phyloP scores from a whole-genome alignment of 2,797 vertebrate species.

The Margarornis squamiger region DNA sequence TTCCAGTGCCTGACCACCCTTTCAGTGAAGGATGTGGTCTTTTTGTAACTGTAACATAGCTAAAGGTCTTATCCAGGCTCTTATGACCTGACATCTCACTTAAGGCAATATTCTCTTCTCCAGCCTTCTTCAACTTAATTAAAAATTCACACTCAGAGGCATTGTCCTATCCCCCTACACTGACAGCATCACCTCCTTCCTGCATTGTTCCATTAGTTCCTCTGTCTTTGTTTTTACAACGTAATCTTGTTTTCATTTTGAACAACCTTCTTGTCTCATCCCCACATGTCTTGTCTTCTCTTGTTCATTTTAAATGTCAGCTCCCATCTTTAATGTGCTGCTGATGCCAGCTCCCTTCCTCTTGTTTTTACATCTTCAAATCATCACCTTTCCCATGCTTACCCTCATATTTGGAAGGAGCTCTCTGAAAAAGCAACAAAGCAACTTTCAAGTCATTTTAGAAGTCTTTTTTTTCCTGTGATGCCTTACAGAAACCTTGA shows the following conservation, averaged over 20 bases:
- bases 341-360: background rate
- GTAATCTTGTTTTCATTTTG: background rate
- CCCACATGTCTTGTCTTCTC: background rate
- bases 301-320: background rate
- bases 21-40: background rate
- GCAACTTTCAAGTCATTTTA: slow-evolving; percentile 38
- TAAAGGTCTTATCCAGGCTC: background rate
- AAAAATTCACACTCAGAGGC: background rate
- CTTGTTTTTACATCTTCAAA: slow-evolving; percentile 15
- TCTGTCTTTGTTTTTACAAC: background rate
- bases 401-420: background rate
- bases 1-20: background rate
- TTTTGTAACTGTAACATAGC: background rate
- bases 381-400: slow-evolving; percentile 28
- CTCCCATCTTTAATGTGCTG: slow-evolving; percentile 5
- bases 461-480: background rate
- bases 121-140: background rate
- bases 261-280: background rate
- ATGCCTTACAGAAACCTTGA: slow-evolving; percentile 41
- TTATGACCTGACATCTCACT: background rate
- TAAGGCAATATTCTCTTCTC: background rate
- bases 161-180: background rate
- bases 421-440: slow-evolving; percentile 43
- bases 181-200: background rate
- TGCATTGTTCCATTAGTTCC: background rate